These are phyloP conservation scores for Neomonachus schauinslandi DNA, from an alignment of 2,113 vertebrate genomes.

Conservation along the genomic window DNA sequence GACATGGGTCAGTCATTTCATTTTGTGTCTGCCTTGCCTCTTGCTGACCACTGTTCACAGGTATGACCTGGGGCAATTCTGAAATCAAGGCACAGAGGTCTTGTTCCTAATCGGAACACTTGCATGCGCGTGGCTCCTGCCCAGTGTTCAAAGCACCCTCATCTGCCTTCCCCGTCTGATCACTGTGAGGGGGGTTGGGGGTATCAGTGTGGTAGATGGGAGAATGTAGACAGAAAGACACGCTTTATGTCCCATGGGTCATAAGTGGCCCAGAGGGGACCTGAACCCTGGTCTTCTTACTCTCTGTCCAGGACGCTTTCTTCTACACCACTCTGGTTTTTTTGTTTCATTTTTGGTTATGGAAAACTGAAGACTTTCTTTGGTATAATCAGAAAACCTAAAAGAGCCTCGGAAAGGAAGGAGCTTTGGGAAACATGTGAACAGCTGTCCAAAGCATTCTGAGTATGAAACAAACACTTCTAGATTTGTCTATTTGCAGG, in stretches of 20 bases:
- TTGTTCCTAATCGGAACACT: too few species aligned
- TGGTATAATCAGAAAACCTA: background rate
- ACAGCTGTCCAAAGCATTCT: slow-evolving; percentile 50
- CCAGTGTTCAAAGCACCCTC: background rate
- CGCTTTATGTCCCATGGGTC: background rate
- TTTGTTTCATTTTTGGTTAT: background rate
- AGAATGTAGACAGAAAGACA: background rate
- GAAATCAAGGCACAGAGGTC: background rate
- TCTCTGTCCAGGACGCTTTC: background rate
- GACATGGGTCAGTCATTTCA: background rate
- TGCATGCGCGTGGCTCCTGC: background rate
- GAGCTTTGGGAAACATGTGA: background rate
- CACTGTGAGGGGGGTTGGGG: background rate
- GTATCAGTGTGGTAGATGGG: background rate
- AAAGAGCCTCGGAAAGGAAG: background rate
- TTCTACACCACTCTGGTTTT: background rate
- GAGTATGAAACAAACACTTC: slow-evolving; percentile 14
- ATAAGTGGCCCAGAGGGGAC: background rate
- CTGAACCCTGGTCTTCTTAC: background rate
- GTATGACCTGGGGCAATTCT: background rate
- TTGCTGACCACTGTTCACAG: background rate
- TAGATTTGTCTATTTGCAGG: slow-evolving; percentile 19
- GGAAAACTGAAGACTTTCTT: background rate
- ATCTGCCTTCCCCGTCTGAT: background rate
- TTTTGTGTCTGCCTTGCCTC: background rate